Evolutionary conservation across 2,113 vertebrate species (phyloP).

Genomic region (Chaenogobius annularis): DNA sequence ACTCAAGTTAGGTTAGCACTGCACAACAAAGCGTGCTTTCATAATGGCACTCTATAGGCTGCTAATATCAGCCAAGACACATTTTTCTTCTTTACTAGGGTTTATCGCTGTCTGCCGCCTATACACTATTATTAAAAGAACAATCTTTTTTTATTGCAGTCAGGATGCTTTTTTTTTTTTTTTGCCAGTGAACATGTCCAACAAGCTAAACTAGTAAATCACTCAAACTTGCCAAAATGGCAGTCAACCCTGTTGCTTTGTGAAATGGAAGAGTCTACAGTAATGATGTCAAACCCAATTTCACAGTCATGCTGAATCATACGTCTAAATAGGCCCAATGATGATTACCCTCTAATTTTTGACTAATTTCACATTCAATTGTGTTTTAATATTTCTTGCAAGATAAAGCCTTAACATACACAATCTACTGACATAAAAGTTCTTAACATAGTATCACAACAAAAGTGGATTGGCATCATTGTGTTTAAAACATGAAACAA

Average conservation of each 20-base stretch:
- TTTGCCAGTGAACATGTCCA: constrained; percentile 53
- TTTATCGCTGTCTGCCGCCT: constrained; percentile 24
- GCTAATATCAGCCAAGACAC: neutral
- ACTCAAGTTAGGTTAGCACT: constrained; percentile 64
- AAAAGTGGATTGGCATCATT: neutral
- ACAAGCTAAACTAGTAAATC: constrained; percentile 67
- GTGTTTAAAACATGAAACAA: neutral
- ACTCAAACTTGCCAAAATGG: constrained; percentile 40
- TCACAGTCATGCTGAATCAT: neutral
- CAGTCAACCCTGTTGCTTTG: constrained; percentile 14
- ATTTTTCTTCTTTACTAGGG: neutral
- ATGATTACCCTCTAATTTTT: neutral
- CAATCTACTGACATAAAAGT: neutral
- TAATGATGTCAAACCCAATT: neutral
- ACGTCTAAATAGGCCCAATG: neutral
- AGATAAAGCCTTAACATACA: neutral
- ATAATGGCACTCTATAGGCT: neutral
- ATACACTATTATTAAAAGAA: constrained; percentile 10
- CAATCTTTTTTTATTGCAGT: constrained; percentile 43
- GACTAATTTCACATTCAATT: neutral
- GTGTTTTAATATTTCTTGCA: neutral
- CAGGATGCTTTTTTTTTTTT: constrained; percentile 42
- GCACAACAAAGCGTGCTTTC: constrained; percentile 58
- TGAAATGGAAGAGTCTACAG: constrained; percentile 38
- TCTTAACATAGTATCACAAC: neutral